phyloP scores from a whole-genome alignment of 2,888 invertebrate species.

The Notodonta dromedarius region DNA sequence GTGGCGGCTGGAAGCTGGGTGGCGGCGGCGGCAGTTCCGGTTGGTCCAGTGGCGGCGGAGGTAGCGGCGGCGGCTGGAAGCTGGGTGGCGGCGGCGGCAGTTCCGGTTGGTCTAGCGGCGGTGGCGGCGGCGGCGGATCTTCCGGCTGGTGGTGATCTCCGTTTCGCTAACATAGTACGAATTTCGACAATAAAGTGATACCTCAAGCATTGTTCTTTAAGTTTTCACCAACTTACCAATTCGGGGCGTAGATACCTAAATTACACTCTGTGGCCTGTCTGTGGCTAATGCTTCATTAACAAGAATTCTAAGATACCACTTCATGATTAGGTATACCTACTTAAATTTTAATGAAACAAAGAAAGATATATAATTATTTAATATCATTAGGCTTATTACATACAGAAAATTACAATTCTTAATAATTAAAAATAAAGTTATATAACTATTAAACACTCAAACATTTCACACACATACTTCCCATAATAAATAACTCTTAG shows the following conservation, averaged over 20 bases:
- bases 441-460: no score
- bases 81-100: slow-evolving; percentile 42
- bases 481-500: not conserved
- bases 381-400: no score
- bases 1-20: slow-evolving; percentile 26
- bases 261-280: no score
- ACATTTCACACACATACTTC: not conserved
- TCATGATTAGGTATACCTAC: no score
- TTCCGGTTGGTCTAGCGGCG: slow-evolving; percentile 46
- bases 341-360: no score
- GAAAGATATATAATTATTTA: no score
- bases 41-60: slow-evolving; percentile 41
- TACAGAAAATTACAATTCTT: no score
- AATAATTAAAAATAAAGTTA: no score
- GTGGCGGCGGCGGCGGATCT: slow-evolving; percentile 45
- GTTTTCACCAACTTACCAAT: slow-evolving; percentile 11
- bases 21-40: slow-evolving; percentile 44
- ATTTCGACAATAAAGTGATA: slow-evolving; percentile 65
- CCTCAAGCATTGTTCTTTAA: slow-evolving; percentile 44
- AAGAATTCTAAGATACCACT: no score
- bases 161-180: slow-evolving; percentile 44
- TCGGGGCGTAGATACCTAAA: no score
- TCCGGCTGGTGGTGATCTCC: slow-evolving; percentile 72
- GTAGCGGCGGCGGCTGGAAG: slow-evolving; percentile 44
- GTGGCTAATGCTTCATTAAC: no score